Conservation (phyloP, 2,888 invertebrate genomes). For the Coenonympha glycerion region DNA sequence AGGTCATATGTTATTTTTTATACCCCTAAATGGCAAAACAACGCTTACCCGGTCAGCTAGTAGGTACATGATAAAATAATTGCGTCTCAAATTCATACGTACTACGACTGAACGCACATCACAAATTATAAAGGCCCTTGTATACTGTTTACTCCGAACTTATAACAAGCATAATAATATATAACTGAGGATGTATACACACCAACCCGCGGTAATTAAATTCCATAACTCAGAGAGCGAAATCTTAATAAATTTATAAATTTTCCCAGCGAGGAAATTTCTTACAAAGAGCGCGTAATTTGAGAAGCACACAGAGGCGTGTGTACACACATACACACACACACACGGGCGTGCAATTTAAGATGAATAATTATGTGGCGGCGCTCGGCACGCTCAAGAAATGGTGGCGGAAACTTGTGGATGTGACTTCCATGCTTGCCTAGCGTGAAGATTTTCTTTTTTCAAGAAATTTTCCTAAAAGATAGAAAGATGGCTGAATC, state of each 20-base stretch:
- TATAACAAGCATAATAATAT: neutral
- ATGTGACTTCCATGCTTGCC: slow-evolving; percentile 31
- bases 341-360: slow-evolving; percentile 69
- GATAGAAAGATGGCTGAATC: too few relatives aligned
- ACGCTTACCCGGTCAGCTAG: too few relatives aligned
- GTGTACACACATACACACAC: slow-evolving; percentile 37
- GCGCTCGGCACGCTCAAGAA: slow-evolving; percentile 58
- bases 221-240: slow-evolving; percentile 39
- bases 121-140: neutral
- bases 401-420: slow-evolving; percentile 37
- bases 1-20: too few relatives aligned
- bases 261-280: slow-evolving; percentile 55
- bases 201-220: slow-evolving; percentile 42
- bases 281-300: slow-evolving; percentile 64
- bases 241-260: slow-evolving; percentile 71
- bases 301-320: slow-evolving; percentile 38
- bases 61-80: too few relatives aligned
- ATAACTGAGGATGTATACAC: neutral
- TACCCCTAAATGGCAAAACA: too few relatives aligned
- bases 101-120: neutral
- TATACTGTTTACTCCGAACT: neutral
- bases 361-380: slow-evolving; percentile 77
- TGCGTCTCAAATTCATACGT: too few relatives aligned
- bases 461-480: too few relatives aligned
- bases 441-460: neutral